Evolutionary conservation across 2,888 invertebrate genomes (phyloP).

Genomic region (Amitus sp.): DNA sequence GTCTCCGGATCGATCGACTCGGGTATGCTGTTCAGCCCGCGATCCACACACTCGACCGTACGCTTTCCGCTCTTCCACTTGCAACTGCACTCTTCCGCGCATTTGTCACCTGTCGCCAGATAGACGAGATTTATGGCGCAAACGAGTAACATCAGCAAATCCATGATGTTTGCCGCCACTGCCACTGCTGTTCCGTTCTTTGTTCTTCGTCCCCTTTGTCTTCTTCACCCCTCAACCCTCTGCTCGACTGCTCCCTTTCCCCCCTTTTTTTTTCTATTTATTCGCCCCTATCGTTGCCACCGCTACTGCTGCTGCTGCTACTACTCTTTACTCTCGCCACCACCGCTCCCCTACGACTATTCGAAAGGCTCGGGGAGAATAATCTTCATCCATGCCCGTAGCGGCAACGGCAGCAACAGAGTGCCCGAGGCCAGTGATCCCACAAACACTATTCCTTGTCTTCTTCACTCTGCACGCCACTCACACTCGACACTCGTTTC

Average conservation of each 20-base stretch:
- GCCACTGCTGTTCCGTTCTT: not conserved
- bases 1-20: slow-evolving; percentile 88
- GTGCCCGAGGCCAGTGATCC: slow-evolving; percentile 26
- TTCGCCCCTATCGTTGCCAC: slow-evolving; percentile 10
- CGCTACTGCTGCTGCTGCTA: not conserved
- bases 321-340: not conserved
- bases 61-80: slow-evolving; percentile 96
- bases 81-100: slow-evolving; percentile 75
- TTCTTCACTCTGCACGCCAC: not conserved
- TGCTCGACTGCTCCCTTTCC: not conserved
- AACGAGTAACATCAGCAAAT: slow-evolving; percentile 34
- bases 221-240: not conserved
- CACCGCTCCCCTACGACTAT: not conserved
- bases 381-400: slow-evolving; percentile 21
- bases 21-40: slow-evolving; percentile 84
- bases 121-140: slow-evolving; percentile 41
- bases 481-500: slow-evolving; percentile 11
- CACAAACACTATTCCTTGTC: slow-evolving; percentile 26
- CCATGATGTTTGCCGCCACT: slow-evolving; percentile 30
- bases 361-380: slow-evolving; percentile 13
- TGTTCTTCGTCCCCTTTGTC: too few relatives aligned
- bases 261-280: slow-evolving; percentile 14
- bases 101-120: slow-evolving; percentile 56
- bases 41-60: slow-evolving; percentile 89
- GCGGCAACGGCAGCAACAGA: too few relatives aligned